Conservation (phyloP, 2,113 vertebrate species). For the Chloroceryle aenea region DNA sequence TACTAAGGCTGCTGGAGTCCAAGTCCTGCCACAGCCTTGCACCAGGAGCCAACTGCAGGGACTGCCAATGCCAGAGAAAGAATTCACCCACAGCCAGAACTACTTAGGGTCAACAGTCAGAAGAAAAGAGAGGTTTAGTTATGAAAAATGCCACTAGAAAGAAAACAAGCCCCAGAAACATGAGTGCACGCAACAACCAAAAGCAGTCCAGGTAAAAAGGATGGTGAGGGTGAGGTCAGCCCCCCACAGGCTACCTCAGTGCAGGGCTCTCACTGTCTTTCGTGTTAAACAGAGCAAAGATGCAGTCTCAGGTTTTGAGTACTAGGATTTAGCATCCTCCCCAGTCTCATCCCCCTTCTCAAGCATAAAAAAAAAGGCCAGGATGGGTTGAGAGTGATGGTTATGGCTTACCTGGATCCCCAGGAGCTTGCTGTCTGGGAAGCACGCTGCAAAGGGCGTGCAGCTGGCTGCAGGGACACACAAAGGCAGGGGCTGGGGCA, state of each 20-base stretch:
- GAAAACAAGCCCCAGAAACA: background rate
- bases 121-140: background rate
- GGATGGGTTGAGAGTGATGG: background rate
- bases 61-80: background rate
- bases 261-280: rapidly evolving
- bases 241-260: rapidly evolving
- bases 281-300: background rate
- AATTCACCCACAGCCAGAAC: background rate
- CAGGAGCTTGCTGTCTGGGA: rapidly evolving
- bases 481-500: background rate
- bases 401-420: rapidly evolving
- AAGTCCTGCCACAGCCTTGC: background rate
- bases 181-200: background rate
- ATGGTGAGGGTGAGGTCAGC: background rate
- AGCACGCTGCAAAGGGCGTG: rapidly evolving
- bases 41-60: background rate
- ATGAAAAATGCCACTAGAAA: background rate
- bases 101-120: background rate
- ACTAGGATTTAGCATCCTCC: background rate
- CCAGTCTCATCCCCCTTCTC: background rate
- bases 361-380: too few relatives aligned
- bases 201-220: background rate
- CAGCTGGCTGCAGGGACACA: rapidly evolving
- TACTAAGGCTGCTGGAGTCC: background rate
- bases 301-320: background rate